These are phyloP conservation scores for Heliconius erato DNA, from an alignment of 2,888 invertebrate genomes.

Conservation along the genomic window DNA sequence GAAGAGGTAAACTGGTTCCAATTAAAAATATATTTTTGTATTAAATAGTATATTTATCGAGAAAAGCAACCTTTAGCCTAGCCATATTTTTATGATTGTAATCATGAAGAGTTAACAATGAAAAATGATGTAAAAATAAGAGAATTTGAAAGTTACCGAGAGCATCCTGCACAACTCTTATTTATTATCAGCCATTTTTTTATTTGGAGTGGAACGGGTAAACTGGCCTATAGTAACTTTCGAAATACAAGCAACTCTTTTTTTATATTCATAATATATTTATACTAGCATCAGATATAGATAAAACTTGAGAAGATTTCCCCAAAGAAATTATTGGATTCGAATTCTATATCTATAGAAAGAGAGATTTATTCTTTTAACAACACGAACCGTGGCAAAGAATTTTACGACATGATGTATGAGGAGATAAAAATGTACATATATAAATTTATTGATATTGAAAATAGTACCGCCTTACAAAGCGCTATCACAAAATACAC, in stretches of 20 bases:
- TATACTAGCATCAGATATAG: not conserved
- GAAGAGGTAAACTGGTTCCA: no score
- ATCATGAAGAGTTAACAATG: no score
- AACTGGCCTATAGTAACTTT: not conserved
- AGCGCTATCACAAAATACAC: not conserved
- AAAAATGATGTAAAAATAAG: no score
- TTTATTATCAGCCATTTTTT: no score
- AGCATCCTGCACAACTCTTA: no score
- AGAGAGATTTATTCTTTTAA: constrained; percentile 2
- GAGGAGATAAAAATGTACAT: not conserved
- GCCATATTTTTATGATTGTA: no score
- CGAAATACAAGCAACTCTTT: no score
- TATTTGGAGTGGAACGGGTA: not conserved
- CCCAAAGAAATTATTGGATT: constrained; percentile 17
- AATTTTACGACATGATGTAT: constrained; percentile 1
- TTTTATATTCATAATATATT: not conserved
- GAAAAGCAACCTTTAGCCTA: no score
- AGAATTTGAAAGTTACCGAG: no score
- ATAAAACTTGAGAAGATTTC: constrained; percentile 3
- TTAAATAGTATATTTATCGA: no score
- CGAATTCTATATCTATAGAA: not conserved
- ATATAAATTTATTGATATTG: not conserved
- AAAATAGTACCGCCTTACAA: not conserved
- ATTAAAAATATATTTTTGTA: no score
- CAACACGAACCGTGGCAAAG: not conserved